Conservation (phyloP, 2,113 vertebrate species). For the Oncorhynchus gorbuscha region DNA sequence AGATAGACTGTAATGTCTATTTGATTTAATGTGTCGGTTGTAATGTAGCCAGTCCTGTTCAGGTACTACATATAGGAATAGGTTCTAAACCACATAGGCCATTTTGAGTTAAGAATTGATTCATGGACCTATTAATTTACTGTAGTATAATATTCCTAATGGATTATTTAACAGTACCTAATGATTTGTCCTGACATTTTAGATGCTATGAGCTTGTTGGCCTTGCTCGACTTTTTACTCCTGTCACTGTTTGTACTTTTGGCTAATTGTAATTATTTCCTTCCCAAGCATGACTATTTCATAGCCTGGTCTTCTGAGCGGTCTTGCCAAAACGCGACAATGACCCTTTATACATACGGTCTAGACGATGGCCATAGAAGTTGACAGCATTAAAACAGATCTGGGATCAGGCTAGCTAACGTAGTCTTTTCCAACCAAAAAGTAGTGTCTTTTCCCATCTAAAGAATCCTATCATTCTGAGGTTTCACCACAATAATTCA, state of each 20-base stretch:
- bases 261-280: conserved; percentile 24
- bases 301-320: too few relatives aligned
- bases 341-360: too few relatives aligned
- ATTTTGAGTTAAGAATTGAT: conserved; percentile 1
- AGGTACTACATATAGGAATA: conserved; percentile 32
- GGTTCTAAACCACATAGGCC: conserved; percentile 62
- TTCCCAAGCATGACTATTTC: conserved; percentile 29
- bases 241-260: conserved; percentile 17
- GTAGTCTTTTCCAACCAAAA: not conserved
- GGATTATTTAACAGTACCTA: conserved; percentile 30
- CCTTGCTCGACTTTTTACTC: conserved; percentile 43
- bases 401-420: too few relatives aligned
- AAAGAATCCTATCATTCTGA: conserved; percentile 38
- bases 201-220: conserved; percentile 52
- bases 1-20: not conserved
- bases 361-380: too few relatives aligned
- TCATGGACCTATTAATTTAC: conserved; percentile 20
- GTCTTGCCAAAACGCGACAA: not conserved
- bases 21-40: not conserved
- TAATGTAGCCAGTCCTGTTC: not conserved
- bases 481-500: not conserved
- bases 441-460: conserved; percentile 26
- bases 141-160: conserved; percentile 19
- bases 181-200: not conserved
- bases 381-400: too few relatives aligned